Conservation (phyloP, 2,797 vertebrate species). For the Pipistrellus pygmaeus region DNA sequence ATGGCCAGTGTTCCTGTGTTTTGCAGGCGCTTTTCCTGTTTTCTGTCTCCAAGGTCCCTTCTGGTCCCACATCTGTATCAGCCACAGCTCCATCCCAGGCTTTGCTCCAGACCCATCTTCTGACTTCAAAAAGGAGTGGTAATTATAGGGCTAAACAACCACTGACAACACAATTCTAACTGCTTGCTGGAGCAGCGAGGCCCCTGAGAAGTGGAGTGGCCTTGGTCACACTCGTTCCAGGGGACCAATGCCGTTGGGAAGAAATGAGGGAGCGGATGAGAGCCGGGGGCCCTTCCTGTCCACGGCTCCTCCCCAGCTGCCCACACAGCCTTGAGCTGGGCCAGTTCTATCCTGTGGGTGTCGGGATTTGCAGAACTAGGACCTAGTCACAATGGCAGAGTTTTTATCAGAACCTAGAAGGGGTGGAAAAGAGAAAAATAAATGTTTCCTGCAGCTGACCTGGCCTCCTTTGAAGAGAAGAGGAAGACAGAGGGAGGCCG, state of each 20-base stretch:
- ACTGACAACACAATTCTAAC: background rate
- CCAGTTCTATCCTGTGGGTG: background rate
- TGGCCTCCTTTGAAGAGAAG: background rate
- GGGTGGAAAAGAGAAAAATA: background rate
- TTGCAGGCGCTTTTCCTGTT: background rate
- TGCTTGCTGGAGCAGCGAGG: background rate
- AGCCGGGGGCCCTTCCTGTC: background rate
- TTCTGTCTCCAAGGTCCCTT: background rate
- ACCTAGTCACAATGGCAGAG: background rate
- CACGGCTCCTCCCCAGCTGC: background rate
- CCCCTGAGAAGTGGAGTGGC: background rate
- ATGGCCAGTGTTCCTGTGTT: background rate
- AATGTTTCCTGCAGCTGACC: background rate
- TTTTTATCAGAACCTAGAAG: background rate
- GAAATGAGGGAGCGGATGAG: background rate
- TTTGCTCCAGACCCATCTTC: background rate
- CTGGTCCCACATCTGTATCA: background rate
- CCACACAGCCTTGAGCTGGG: background rate
- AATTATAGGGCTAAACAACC: background rate
- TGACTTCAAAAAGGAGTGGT: background rate
- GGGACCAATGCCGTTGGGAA: background rate
- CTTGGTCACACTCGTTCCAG: background rate
- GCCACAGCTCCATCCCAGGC: background rate
- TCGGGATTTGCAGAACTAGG: background rate
- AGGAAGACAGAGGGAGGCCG: background rate